Evolutionary conservation across 1,140 invertebrate species (phyloP).

Genomic region (Drosophila saltans): DNA sequence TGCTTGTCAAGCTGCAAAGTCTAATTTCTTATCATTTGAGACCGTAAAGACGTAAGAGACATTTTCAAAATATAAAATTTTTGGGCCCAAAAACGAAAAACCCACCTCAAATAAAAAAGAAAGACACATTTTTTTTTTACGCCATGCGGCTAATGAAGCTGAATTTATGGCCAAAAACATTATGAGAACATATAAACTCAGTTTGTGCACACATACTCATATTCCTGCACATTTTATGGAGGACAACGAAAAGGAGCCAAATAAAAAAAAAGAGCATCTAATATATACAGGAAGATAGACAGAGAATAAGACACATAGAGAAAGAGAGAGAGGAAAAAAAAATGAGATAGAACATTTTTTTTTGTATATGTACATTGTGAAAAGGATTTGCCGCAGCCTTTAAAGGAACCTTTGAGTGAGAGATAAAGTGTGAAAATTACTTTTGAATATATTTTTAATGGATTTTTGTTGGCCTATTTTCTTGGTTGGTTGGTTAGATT

Average conservation of each 20-base stretch:
- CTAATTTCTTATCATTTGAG: constrained; percentile 9
- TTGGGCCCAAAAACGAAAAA: constrained; percentile 1
- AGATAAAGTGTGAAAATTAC: constrained; percentile 53
- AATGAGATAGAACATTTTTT: neutral
- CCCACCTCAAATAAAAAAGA: neutral
- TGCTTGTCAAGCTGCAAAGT: constrained; percentile 6
- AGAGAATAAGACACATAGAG: constrained; percentile 6
- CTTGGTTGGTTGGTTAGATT: neutral
- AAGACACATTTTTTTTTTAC: constrained; percentile 28
- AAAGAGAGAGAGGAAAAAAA: neutral
- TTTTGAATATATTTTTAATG: constrained; percentile 55
- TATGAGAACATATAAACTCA: constrained; percentile 46
- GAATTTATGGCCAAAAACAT: constrained; percentile 52
- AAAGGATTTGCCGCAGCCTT: constrained; percentile 36
- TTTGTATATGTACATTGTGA: neutral
- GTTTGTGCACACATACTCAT: constrained; percentile 39
- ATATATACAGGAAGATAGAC: constrained; percentile 45
- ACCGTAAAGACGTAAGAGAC: constrained; percentile 4
- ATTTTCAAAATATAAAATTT: constrained; percentile 1
- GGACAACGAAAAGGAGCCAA: constrained; percentile 13
- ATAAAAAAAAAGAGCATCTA: constrained; percentile 28
- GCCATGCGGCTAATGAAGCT: constrained; percentile 49
- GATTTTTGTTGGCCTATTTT: constrained; percentile 23
- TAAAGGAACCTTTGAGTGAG: constrained; percentile 31
- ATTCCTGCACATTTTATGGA: constrained; percentile 38